A percentile compares a stretch with the other conserved stretches of the same genome.
Evolutionary conservation across 2,113 vertebrate species (phyloP).

Genomic region (Haliaeetus leucogaster): DNA sequence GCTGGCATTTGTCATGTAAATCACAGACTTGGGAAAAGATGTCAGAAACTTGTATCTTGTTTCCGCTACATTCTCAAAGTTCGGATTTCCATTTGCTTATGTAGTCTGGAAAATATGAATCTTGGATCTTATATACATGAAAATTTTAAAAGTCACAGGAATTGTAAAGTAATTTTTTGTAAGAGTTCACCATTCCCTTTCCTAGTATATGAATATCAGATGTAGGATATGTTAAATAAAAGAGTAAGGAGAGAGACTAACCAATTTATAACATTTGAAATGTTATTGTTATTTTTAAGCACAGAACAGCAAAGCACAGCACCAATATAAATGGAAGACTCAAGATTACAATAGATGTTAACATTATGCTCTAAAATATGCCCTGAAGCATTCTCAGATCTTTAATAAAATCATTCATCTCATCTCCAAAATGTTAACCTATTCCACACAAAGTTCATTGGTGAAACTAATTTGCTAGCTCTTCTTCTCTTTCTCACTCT

Average conservation of each 20-base stretch:
- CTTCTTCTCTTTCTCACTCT: constrained; percentile 26
- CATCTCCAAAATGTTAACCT: constrained; percentile 7
- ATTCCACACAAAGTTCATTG: neutral
- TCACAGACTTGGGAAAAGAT: neutral
- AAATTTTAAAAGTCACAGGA: neutral
- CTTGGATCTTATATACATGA: neutral
- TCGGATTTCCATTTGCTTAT: neutral
- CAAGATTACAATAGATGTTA: neutral
- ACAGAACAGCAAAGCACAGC: neutral
- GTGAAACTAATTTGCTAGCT: constrained; percentile 31
- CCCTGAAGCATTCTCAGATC: neutral
- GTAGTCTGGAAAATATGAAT: neutral
- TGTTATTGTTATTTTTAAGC: constrained; percentile 2
- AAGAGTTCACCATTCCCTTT: neutral
- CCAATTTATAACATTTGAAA: neutral
- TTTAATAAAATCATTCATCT: constrained; percentile 12
- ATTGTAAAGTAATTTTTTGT: neutral
- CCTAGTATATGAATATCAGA: neutral
- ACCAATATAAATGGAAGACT: neutral
- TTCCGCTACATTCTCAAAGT: neutral
- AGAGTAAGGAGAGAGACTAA: neutral
- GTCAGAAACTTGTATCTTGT: neutral
- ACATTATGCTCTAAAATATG: neutral
- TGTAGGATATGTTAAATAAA: neutral
- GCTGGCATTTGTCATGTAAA: neutral